Conservation (phyloP, 2,888 invertebrate genomes). For the Cheilosia grossa region DNA sequence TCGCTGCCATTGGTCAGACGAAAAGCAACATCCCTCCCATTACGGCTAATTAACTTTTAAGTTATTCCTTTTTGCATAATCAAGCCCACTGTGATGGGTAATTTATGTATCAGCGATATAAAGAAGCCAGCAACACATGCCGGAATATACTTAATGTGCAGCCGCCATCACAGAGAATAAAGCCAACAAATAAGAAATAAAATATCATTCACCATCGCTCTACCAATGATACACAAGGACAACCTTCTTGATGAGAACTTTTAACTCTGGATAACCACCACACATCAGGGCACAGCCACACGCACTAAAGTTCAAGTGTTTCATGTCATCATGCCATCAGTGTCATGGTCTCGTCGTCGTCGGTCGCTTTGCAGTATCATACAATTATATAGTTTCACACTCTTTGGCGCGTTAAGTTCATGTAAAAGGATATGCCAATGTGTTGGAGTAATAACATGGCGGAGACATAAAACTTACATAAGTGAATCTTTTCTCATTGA, state of each 20-base stretch:
- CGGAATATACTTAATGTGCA: slow-evolving; percentile 36
- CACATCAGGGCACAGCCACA: neutral
- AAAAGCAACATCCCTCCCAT: slow-evolving; percentile 56
- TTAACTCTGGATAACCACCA: slow-evolving; percentile 6
- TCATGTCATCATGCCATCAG: slow-evolving; percentile 65
- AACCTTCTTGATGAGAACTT: slow-evolving; percentile 53
- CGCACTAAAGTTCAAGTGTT: slow-evolving; percentile 36
- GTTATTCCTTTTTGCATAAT: slow-evolving; percentile 56
- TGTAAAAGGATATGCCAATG: slow-evolving; percentile 5
- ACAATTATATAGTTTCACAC: slow-evolving; percentile 47
- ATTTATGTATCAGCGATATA: slow-evolving; percentile 40
- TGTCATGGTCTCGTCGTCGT: slow-evolving; percentile 39
- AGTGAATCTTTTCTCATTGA: slow-evolving; percentile 22
- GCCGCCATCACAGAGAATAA: slow-evolving; percentile 53
- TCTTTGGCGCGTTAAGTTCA: slow-evolving; percentile 27
- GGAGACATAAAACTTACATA: slow-evolving; percentile 6
- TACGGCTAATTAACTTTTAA: slow-evolving; percentile 64
- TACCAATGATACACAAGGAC: slow-evolving; percentile 63
- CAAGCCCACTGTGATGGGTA: slow-evolving; percentile 44
- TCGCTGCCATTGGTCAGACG: slow-evolving; percentile 46
- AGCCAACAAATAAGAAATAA: slow-evolving; percentile 23
- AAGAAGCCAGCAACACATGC: slow-evolving; percentile 23
- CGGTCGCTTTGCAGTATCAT: slow-evolving; percentile 28
- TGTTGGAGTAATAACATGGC: slow-evolving; percentile 49
- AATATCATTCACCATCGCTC: slow-evolving; percentile 27